These are phyloP conservation scores for Agapornis canus DNA, from an alignment of 2,797 vertebrate species.

Conservation along the genomic window DNA sequence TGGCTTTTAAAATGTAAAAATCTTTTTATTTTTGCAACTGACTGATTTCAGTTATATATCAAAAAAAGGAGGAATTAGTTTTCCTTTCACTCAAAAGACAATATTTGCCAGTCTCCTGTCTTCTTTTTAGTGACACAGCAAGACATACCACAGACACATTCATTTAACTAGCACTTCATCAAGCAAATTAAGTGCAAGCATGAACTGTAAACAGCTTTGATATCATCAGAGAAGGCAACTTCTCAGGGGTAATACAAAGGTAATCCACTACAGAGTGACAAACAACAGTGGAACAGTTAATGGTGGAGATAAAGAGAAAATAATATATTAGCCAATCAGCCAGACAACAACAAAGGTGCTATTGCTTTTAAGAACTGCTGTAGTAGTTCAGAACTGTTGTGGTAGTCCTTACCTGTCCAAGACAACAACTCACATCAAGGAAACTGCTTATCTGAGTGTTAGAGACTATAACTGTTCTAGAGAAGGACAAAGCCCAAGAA, in stretches of 20 bases:
- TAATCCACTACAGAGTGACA: neutral
- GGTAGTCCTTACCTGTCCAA: neutral
- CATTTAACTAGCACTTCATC: neutral
- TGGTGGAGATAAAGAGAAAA: neutral
- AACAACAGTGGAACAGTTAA: neutral
- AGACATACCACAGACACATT: neutral
- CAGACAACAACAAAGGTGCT: neutral
- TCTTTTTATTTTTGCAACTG: neutral
- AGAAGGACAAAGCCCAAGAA: neutral
- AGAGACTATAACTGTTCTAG: neutral
- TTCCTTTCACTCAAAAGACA: neutral
- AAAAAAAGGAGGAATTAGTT: neutral
- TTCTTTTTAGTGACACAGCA: neutral
- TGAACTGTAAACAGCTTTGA: neutral
- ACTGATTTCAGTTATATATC: neutral
- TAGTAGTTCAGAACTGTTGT: rapidly evolving
- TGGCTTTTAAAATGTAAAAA: conserved; percentile 2
- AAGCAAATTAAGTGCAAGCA: neutral
- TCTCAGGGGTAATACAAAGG: rapidly evolving
- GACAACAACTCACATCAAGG: neutral
- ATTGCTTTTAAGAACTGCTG: neutral
- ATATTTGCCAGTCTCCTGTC: neutral
- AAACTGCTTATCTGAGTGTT: neutral
- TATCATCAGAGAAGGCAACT: neutral
- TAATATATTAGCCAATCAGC: neutral